Conservation (phyloP, 2,888 invertebrate species). For the Hypena proboscidalis region DNA sequence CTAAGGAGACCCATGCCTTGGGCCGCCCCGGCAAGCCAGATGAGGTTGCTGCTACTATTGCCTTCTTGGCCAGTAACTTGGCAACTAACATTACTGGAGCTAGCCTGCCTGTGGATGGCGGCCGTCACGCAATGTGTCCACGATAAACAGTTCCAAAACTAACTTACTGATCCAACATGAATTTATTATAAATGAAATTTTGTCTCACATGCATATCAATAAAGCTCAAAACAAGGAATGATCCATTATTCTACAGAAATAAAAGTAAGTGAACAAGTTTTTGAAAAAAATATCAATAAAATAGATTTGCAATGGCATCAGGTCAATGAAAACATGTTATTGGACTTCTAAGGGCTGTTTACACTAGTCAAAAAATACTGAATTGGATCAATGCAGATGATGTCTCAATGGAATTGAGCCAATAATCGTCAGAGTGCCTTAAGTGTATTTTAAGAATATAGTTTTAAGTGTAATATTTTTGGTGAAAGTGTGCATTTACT, state of each 20-base stretch:
- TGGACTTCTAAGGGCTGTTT: too few relatives aligned
- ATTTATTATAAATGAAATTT: too few relatives aligned
- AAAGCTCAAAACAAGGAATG: too few relatives aligned
- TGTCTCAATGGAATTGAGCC: too few relatives aligned
- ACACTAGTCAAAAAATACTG: too few relatives aligned
- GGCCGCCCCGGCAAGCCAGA: conserved; percentile 93
- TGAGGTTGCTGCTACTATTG: conserved; percentile 96
- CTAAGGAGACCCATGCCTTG: conserved; percentile 95
- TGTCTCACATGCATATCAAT: too few relatives aligned
- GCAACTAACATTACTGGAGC: conserved; percentile 97
- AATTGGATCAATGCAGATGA: too few relatives aligned
- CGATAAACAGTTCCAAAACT: conserved; percentile 78
- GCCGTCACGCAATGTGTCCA: conserved; percentile 97
- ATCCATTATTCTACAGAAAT: too few relatives aligned
- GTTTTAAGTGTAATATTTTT: conserved; percentile 2
- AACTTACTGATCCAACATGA: too few relatives aligned
- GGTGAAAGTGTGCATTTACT: neutral
- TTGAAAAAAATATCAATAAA: too few relatives aligned
- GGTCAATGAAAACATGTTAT: neutral
- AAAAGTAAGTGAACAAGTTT: too few relatives aligned
- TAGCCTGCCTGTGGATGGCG: conserved; percentile 96
- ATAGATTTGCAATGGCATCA: neutral
- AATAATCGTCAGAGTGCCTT: neutral
- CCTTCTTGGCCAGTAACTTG: conserved; percentile 95
- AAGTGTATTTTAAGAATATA: neutral